Conservation (phyloP, 1,140 invertebrate genomes). For the Spodoptera frugiperda region DNA sequence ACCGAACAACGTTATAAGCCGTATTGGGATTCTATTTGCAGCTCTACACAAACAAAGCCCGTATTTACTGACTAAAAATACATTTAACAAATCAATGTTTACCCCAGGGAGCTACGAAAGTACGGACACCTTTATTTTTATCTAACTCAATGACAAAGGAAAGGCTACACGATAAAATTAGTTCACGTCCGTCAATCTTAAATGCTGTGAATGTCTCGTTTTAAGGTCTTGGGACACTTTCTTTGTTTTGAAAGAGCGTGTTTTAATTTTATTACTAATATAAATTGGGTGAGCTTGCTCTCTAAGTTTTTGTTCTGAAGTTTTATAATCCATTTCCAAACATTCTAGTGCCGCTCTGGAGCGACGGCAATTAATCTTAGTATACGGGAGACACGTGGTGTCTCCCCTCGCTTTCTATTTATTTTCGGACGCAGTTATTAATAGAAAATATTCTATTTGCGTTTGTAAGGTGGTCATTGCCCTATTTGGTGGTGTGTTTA, state of each 20-base stretch:
- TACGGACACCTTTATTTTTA: constrained; percentile 35
- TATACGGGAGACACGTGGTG: constrained; percentile 70
- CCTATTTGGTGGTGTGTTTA: constrained; percentile 81
- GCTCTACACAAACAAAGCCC: constrained; percentile 9
- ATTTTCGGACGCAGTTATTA: constrained; percentile 76
- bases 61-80: constrained; percentile 38
- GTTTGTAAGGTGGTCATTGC: constrained; percentile 76
- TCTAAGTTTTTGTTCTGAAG: constrained; percentile 12
- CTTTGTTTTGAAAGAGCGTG: neutral
- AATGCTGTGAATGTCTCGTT: neutral
- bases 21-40: constrained; percentile 30
- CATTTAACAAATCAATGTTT: constrained; percentile 25
- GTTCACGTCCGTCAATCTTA: constrained; percentile 8
- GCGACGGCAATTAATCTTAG: constrained; percentile 70
- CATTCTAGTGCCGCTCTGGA: constrained; percentile 55
- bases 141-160: constrained; percentile 29
- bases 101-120: neutral
- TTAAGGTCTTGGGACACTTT: neutral
- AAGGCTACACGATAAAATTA: constrained; percentile 1
- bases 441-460: constrained; percentile 78
- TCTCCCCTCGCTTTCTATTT: constrained; percentile 70
- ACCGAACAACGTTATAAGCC: constrained; percentile 1
- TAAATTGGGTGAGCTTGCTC: constrained; percentile 12
- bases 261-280: constrained; percentile 23
- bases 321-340: constrained; percentile 48